Conservation (phyloP, 2,888 invertebrate species). For the Sinohyriopsis cumingii region DNA sequence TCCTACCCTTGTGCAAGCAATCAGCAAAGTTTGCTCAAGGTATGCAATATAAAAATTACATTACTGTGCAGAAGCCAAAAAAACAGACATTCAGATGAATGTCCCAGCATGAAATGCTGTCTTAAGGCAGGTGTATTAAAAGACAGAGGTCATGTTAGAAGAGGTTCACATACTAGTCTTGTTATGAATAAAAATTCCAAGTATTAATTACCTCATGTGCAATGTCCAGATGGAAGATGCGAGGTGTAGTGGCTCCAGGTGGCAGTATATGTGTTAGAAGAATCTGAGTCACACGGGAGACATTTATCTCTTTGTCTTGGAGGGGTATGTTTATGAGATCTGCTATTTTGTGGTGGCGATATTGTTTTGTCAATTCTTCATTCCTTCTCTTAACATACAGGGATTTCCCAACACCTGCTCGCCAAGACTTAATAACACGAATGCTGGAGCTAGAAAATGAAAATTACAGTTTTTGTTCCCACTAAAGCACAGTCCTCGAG, state of each 20-base stretch:
- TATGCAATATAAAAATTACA: no score
- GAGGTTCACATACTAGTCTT: no score
- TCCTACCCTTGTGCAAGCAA: no score
- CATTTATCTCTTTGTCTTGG: conserved; percentile 38
- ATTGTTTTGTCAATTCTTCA: conserved; percentile 22
- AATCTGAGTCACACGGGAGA: conserved; percentile 29
- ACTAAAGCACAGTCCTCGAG: no score
- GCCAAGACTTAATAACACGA: conserved; percentile 51
- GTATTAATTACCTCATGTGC: conserved; percentile 45
- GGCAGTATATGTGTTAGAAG: conserved; percentile 31
- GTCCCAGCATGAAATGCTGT: no score
- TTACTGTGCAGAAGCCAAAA: no score
- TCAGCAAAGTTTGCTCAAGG: no score
- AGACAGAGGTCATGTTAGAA: no score
- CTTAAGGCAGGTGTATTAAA: no score
- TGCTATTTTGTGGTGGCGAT: not conserved
- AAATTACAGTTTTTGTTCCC: no score
- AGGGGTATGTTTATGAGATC: conserved; percentile 38
- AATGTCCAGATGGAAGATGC: conserved; percentile 57
- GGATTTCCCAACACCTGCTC: conserved; percentile 60
- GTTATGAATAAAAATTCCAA: no score
- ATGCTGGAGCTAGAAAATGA: conserved; percentile 41
- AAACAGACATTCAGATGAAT: no score
- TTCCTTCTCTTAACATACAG: conserved; percentile 44
- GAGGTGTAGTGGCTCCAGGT: conserved; percentile 28